Evolutionary conservation across 2,797 vertebrate species (phyloP).

Genomic region (Macrochelys suwanniensis): DNA sequence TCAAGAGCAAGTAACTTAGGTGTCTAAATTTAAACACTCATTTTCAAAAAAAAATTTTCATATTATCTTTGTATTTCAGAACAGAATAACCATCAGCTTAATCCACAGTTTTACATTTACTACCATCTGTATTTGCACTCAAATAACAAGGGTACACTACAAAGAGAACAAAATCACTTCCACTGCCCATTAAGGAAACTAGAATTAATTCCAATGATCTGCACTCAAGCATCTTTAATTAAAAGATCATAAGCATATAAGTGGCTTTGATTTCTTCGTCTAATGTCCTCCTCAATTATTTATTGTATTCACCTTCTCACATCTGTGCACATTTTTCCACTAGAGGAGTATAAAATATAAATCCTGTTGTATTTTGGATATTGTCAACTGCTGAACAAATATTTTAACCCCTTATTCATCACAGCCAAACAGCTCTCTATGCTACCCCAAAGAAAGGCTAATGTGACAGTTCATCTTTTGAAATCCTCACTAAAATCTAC

Average conservation of each 20-base stretch:
- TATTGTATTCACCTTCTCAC: slow-evolving; percentile 50
- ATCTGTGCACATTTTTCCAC: slow-evolving; percentile 47
- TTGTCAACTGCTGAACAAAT: slow-evolving; percentile 17
- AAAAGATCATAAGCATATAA: slow-evolving; percentile 64
- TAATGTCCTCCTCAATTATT: slow-evolving; percentile 56
- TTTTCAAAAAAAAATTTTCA: not conserved
- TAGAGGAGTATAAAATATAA: slow-evolving; percentile 44
- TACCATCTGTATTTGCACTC: slow-evolving; percentile 31
- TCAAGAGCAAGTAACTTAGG: not conserved
- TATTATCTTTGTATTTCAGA: not conserved
- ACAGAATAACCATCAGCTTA: slow-evolving; percentile 17
- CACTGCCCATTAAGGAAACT: slow-evolving; percentile 44
- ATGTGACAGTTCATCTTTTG: not conserved
- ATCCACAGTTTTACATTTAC: not conserved
- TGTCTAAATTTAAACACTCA: not conserved
- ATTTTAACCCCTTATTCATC: slow-evolving; percentile 31
- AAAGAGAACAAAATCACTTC: slow-evolving; percentile 57
- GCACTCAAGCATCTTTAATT: slow-evolving; percentile 48
- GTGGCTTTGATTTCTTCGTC: slow-evolving; percentile 59
- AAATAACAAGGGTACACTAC: slow-evolving; percentile 29
- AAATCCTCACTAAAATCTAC: slow-evolving; percentile 26
- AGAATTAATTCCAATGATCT: slow-evolving; percentile 62
- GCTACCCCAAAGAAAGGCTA: not conserved
- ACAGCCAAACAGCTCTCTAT: not conserved
- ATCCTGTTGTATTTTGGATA: slow-evolving; percentile 17